Base-by-base conservation (phyloP, 2,797 vertebrate species). In the Alcedo atthis region DNA sequence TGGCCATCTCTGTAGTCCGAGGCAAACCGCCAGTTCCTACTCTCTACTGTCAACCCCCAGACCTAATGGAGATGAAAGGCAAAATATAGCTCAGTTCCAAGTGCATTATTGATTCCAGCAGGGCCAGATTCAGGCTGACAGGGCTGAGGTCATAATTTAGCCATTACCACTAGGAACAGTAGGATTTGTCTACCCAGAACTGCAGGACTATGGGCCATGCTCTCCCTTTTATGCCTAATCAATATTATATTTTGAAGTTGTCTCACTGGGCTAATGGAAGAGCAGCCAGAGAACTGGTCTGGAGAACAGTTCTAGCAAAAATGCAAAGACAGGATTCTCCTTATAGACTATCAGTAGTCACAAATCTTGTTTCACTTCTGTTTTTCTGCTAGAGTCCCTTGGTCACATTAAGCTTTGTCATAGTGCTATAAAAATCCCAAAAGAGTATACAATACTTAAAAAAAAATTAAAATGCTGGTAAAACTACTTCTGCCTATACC, bases 11-110 rank as follows among this genome's bases (percentile, higher is more conserved):
- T 69, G 66, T 58, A 94, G 91, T 88, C 46, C 6, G 2, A 95
- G 93, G 96, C 95, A 92, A 90, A 80, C 78, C 3, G 95, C 93
- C 93, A 96, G 69, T 75, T 91, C 73, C 59, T 51, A n/a, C 85
- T 85, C 80, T 81, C 68, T 48, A 73, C 90, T 92, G 95, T 95
- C 91, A 92, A 91, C 61, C 86, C 85, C 55, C 68, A 89, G 93
- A 81, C 73, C 94, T 92, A 95, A 93, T 94, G 94, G 96, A 96
- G 93, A 95, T 92, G 93, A 95, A 96, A 96, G 86, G 81, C 95
- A 95, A 96, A 96, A 96, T 86, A 93, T 70, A 96, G 94, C 83
- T 89, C 68, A 49, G 71, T 91, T 96, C 95, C 93, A 92, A 87
- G 77, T 87, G 58, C 88, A 82, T 92, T 95, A 95, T 95, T 92